Percentiles rank a stretch among this genome's conserved stretches.
Evolutionary conservation across 2,113 vertebrate species (phyloP).

Genomic region (Anarhynchus alexandrinus): DNA sequence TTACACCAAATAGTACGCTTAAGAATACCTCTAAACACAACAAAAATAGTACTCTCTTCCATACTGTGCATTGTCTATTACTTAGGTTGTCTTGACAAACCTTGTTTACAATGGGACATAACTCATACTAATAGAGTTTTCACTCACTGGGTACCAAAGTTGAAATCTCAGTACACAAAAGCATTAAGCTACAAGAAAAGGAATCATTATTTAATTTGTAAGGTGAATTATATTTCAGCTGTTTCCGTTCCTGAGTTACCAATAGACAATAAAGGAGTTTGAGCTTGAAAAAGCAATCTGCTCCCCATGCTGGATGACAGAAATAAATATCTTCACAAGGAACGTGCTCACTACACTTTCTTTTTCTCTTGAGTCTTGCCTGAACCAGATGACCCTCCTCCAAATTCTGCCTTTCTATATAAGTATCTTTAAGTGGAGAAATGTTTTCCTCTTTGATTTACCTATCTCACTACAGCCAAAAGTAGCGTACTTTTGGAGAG

Average conservation of each 20-base stretch:
- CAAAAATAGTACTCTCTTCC: not conserved
- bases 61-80: not conserved
- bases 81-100: not conserved
- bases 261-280: not conserved
- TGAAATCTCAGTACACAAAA: not conserved
- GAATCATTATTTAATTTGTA: not conserved
- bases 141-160: not conserved
- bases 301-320: not conserved
- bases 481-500: not conserved
- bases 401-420: not conserved
- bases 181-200: not conserved
- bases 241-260: not conserved
- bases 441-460: not conserved
- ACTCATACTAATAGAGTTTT: not conserved
- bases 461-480: not conserved
- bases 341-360: not conserved
- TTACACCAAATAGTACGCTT: not conserved
- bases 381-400: not conserved
- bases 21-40: not conserved
- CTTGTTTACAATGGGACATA: not conserved
- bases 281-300: not conserved
- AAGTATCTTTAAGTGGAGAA: not conserved
- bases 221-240: not conserved
- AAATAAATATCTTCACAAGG: not conserved
- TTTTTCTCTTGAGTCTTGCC: not conserved